These are phyloP conservation scores for Pholis gunnellus DNA, from an alignment of 2,113 vertebrate species.

Conservation along the genomic window DNA sequence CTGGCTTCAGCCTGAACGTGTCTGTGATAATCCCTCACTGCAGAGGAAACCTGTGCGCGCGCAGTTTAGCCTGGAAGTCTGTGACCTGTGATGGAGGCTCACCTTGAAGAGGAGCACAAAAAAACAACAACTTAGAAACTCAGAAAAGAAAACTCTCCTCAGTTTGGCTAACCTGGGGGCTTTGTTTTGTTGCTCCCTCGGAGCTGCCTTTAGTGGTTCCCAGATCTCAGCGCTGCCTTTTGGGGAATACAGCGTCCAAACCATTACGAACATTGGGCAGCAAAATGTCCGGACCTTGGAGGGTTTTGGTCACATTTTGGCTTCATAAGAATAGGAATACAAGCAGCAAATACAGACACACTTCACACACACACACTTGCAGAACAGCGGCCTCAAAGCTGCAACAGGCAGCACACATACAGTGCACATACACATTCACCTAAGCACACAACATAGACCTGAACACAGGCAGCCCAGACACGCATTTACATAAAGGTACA, in stretches of 20 bases:
- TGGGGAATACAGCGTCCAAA: not conserved
- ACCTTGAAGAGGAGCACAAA: not conserved
- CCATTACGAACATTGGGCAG: not conserved
- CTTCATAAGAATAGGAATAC: not conserved
- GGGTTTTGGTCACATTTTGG: not conserved
- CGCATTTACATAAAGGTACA: constrained; percentile 35
- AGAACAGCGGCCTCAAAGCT: constrained; percentile 18
- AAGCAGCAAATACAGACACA: not conserved
- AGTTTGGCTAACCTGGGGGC: not conserved
- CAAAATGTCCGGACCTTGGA: not conserved
- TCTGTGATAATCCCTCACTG: not conserved
- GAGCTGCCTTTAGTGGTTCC: not conserved
- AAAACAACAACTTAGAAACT: not conserved
- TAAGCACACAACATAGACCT: not conserved
- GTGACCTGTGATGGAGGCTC: not conserved
- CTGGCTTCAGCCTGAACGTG: not conserved
- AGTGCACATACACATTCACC: not conserved
- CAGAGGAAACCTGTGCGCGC: not conserved
- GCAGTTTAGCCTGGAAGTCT: not conserved
- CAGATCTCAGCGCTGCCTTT: not conserved
- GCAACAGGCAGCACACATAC: not conserved
- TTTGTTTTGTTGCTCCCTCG: not conserved
- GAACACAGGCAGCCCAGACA: constrained; percentile 14
- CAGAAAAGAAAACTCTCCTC: not conserved
- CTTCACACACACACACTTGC: constrained; percentile 1